Conservation (phyloP, 2,113 vertebrate genomes). For the Tetrax tetrax region DNA sequence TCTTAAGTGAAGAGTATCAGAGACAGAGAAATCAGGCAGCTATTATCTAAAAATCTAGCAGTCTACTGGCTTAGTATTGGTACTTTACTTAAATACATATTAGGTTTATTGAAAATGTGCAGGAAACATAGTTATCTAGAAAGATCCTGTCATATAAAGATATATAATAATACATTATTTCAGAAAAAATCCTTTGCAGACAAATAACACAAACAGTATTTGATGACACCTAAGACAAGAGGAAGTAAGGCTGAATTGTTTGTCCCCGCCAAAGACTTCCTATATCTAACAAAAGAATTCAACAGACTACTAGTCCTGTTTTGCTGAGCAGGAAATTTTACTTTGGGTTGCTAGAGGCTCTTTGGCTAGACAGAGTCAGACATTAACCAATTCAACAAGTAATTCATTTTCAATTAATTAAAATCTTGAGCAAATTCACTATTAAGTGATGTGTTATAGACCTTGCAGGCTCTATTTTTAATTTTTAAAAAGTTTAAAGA, state of each 20-base stretch:
- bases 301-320: neutral
- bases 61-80: neutral
- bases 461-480: neutral
- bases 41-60: neutral
- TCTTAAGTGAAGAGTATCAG: neutral
- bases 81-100: neutral
- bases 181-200: neutral
- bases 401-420: neutral
- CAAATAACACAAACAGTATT: neutral
- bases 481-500: neutral
- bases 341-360: neutral
- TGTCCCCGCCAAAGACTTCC: neutral
- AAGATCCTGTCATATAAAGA: neutral
- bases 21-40: neutral
- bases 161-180: rapidly evolving
- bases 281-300: neutral
- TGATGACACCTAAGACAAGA: neutral
- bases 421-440: neutral
- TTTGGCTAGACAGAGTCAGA: neutral
- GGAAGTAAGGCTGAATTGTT: neutral
- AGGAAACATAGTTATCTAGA: neutral
- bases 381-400: neutral
- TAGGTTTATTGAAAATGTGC: neutral
- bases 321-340: neutral
- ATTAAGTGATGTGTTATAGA: neutral